Evolutionary conservation across 2,113 vertebrate species (phyloP).

Genomic region (Oreocharis arfaki): DNA sequence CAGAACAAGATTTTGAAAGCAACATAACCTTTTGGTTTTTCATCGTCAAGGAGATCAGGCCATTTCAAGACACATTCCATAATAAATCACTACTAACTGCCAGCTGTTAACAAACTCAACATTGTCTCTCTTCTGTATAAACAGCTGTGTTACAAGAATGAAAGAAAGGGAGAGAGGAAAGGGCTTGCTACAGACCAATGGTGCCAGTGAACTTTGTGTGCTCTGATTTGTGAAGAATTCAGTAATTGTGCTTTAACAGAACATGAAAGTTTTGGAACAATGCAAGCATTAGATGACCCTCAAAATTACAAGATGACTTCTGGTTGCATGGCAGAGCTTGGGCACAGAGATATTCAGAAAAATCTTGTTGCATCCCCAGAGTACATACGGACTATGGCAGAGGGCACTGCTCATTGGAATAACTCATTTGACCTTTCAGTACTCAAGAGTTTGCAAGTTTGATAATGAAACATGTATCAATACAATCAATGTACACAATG

Average conservation of each 20-base stretch:
- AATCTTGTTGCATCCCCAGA: background rate
- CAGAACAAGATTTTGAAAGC: constrained; percentile 44
- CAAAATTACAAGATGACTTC: background rate
- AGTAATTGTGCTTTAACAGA: background rate
- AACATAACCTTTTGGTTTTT: background rate
- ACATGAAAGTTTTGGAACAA: background rate
- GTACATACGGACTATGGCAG: background rate
- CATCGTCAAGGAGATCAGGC: background rate
- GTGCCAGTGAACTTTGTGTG: constrained; percentile 7
- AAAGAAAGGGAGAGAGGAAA: constrained; percentile 37
- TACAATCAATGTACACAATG: background rate
- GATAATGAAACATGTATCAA: background rate
- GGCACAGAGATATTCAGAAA: background rate
- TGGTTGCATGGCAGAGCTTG: background rate
- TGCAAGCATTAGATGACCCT: background rate
- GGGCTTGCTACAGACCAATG: background rate
- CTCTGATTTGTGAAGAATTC: constrained; percentile 17
- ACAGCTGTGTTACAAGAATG: constrained; percentile 33
- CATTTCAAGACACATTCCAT: background rate
- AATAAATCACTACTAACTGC: constrained; percentile 28
- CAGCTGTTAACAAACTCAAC: constrained; percentile 41
- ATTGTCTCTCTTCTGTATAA: constrained; percentile 43
- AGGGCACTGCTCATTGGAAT: background rate
- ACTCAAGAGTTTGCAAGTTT: background rate
- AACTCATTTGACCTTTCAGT: background rate